A percentile compares a stretch with the other conserved stretches of the same genome.
Conservation (phyloP, 2,888 invertebrate species). For the Ceraclea dissimilis region DNA sequence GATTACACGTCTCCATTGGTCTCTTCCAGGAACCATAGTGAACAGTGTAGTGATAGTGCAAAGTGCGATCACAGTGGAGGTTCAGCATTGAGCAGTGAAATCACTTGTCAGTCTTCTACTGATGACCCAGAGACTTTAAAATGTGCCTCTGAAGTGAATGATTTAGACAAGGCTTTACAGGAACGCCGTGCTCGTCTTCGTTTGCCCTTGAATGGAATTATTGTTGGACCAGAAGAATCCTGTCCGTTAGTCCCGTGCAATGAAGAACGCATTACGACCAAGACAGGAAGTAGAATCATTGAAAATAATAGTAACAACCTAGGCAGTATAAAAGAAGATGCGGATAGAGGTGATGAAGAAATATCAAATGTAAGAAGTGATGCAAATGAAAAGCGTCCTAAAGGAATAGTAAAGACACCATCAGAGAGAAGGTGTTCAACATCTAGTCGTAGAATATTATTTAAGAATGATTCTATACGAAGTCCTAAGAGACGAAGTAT, state of each 20-base stretch:
- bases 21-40: slow-evolving; percentile 6
- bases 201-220: slow-evolving; percentile 8
- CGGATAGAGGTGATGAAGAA: slow-evolving; percentile 12
- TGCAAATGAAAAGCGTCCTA: slow-evolving; percentile 16
- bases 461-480: slow-evolving; percentile 29
- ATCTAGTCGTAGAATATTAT: slow-evolving; percentile 26
- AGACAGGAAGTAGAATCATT: not conserved
- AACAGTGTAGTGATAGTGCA: not conserved
- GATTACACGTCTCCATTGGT: slow-evolving; percentile 17
- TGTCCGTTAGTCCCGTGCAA: slow-evolving; percentile 11
- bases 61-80: slow-evolving; percentile 10
- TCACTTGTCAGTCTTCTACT: slow-evolving; percentile 28
- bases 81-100: slow-evolving; percentile 11
- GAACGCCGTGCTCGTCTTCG: slow-evolving; percentile 15
- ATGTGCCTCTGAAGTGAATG: slow-evolving; percentile 35
- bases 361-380: not conserved
- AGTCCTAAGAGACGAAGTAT: slow-evolving; percentile 23
- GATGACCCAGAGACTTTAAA: slow-evolving; percentile 36
- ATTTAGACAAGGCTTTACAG: slow-evolving; percentile 1
- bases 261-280: not conserved
- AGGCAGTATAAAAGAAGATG: slow-evolving; percentile 18
- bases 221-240: slow-evolving; percentile 5
- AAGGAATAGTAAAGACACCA: slow-evolving; percentile 29
- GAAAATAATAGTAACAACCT: slow-evolving; percentile 3
- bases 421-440: slow-evolving; percentile 24